Percentiles rank a stretch among this genome's conserved stretches.
Evolutionary conservation across 1,140 invertebrate genomes (phyloP).

Genomic region (Gonatopus flavifemur): DNA sequence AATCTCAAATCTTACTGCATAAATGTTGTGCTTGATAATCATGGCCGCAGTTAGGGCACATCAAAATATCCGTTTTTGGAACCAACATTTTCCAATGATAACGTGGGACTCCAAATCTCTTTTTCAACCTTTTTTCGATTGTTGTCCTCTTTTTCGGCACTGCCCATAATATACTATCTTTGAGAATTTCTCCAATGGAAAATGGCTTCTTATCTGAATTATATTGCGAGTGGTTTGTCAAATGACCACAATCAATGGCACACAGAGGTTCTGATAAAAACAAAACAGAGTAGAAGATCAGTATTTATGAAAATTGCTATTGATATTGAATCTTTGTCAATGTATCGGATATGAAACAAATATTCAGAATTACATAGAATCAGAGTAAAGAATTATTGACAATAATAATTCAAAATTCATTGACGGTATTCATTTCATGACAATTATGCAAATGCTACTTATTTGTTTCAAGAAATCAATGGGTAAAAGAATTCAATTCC

Average conservation of each 20-base stretch:
- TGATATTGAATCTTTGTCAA: no score
- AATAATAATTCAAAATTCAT: no score
- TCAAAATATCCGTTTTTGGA: constrained; percentile 73
- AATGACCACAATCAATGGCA: constrained; percentile 37
- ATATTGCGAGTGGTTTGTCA: constrained; percentile 18
- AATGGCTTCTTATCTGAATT: constrained; percentile 30
- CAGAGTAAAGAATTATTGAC: no score
- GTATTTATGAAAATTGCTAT: no score
- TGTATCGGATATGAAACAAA: no score
- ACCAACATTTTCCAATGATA: constrained; percentile 68
- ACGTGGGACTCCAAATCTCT: constrained; percentile 70
- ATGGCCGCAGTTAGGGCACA: constrained; percentile 79
- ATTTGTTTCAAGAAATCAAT: no score
- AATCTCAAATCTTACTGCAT: constrained; percentile 67
- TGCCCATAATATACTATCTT: constrained; percentile 77
- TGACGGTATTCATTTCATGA: no score
- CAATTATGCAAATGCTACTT: no score
- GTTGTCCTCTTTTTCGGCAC: constrained; percentile 77
- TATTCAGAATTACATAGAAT: no score
- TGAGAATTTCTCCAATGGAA: constrained; percentile 65
- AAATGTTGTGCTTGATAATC: constrained; percentile 73
- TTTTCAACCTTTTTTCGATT: constrained; percentile 69
- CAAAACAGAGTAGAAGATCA: constrained; percentile 2
- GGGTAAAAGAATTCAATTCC: no score
- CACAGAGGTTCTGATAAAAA: constrained; percentile 43